Conservation (phyloP, 2,888 invertebrate genomes). For the Metellina segmentata region DNA sequence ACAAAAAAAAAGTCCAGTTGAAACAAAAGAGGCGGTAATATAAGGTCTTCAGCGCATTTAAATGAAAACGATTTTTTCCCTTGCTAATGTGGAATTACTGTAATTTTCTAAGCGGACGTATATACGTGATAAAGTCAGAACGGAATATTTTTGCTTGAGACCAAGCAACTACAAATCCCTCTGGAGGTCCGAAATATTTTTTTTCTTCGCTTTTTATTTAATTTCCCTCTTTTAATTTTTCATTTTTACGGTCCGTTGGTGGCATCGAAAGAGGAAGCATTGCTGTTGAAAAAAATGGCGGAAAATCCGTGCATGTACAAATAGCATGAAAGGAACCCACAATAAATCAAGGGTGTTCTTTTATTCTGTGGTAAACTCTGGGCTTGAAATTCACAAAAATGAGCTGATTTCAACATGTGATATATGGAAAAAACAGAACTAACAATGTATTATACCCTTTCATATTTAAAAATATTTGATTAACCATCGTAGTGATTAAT, state of each 20-base stretch:
- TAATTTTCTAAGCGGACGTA: slow-evolving; percentile 15
- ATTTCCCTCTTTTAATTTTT: background rate
- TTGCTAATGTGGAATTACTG: slow-evolving; percentile 27
- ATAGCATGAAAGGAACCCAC: background rate
- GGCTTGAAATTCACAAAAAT: background rate
- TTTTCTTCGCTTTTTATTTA: background rate
- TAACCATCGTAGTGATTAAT: too few species aligned
- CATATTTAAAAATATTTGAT: too few species aligned
- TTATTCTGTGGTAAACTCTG: background rate
- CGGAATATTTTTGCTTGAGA: background rate
- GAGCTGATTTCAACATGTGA: too few species aligned
- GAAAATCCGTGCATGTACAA: background rate
- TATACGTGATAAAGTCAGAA: slow-evolving; percentile 20
- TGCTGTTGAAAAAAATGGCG: background rate
- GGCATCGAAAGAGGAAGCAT: background rate
- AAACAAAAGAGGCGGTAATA: slow-evolving; percentile 29
- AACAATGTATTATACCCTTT: too few species aligned
- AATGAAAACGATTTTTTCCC: slow-evolving; percentile 16
- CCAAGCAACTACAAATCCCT: slow-evolving; percentile 4
- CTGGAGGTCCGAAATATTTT: background rate
- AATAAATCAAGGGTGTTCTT: background rate
- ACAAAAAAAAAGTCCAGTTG: slow-evolving; percentile 11
- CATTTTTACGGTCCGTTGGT: background rate
- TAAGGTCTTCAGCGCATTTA: slow-evolving; percentile 20
- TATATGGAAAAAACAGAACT: too few species aligned